These are phyloP conservation scores for Magallana angulata DNA, from an alignment of 1,140 invertebrate genomes.

Conservation along the genomic window DNA sequence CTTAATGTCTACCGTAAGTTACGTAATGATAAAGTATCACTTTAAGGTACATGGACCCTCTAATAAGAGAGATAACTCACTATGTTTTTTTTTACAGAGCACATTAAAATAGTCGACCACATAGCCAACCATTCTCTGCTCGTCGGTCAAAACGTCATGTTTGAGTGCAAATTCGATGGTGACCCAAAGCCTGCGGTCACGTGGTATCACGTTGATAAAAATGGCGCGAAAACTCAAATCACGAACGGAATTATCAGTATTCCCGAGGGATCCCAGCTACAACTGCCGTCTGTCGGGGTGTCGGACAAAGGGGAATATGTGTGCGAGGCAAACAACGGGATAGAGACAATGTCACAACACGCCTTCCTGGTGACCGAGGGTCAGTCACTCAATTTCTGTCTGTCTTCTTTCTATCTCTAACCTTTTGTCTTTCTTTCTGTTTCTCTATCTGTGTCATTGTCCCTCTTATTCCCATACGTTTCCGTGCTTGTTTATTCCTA, in stretches of 20 bases:
- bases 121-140: conserved; percentile 53
- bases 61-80: too few relatives aligned
- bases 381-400: not conserved
- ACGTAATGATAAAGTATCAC: not conserved
- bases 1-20: conserved; percentile 57
- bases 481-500: too few relatives aligned
- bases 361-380: conserved; percentile 54
- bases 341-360: conserved; percentile 52
- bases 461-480: too few relatives aligned
- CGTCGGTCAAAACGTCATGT: conserved; percentile 51
- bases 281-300: not conserved
- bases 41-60: not conserved
- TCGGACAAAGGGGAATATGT: conserved; percentile 53
- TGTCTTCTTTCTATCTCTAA: not conserved
- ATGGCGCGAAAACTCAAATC: conserved; percentile 51
- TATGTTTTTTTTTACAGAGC: conserved; percentile 49
- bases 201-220: conserved; percentile 53
- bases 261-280: conserved; percentile 46
- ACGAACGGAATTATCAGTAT: conserved; percentile 50
- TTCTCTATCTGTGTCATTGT: too few relatives aligned
- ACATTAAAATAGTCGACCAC: conserved; percentile 43
- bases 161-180: conserved; percentile 60
- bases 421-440: not conserved
- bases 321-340: conserved; percentile 57
- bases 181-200: conserved; percentile 47